phyloP scores from a whole-genome alignment of 2,888 invertebrate species.

The Calameuta filiformis region DNA sequence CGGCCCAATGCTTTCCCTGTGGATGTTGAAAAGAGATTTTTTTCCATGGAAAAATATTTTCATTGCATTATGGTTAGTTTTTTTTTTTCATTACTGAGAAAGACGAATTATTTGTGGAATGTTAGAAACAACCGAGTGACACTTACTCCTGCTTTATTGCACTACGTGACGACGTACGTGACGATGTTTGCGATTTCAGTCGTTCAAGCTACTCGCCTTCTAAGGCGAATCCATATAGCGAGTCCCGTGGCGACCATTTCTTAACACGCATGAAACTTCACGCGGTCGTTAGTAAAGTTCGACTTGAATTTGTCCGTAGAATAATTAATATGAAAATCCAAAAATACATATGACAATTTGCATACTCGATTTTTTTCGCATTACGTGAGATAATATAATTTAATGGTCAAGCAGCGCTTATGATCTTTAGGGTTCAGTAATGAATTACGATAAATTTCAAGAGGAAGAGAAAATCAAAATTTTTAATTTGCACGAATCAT shows the following conservation, averaged over 20 bases:
- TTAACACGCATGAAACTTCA: neutral
- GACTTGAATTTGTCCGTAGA: neutral
- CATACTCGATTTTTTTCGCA: too few species aligned
- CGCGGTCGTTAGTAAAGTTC: neutral
- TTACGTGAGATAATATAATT: too few species aligned
- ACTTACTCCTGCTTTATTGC: neutral
- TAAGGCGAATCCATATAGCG: neutral
- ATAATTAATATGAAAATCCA: neutral
- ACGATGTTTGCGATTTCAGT: neutral
- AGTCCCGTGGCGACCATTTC: neutral
- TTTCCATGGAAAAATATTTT: neutral
- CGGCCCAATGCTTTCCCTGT: neutral
- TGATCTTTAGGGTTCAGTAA: neutral
- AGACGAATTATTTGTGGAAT: neutral
- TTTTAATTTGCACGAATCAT: neutral
- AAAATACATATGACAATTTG: neutral
- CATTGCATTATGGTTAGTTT: neutral
- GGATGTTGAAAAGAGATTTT: neutral
- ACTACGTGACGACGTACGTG: neutral
- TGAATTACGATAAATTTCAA: neutral
- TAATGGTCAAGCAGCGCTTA: neutral
- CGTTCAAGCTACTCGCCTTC: neutral
- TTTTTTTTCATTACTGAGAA: neutral
- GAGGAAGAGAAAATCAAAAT: neutral
- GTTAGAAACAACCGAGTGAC: neutral